phyloP scores from a whole-genome alignment of 1,140 invertebrate species.

The Lordiphosa mommai region DNA sequence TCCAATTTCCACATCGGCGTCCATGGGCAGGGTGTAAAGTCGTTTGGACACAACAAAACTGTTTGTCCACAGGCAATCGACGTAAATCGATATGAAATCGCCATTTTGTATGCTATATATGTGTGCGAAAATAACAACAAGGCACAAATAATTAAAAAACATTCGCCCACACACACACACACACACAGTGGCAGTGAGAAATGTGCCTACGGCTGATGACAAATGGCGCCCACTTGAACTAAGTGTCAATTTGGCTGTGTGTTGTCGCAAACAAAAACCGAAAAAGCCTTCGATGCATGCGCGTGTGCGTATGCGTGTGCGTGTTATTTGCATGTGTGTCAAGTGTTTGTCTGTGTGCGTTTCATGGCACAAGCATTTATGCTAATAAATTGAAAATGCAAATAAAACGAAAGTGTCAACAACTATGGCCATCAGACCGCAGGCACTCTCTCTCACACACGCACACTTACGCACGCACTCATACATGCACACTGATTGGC shows the following conservation, averaged over 20 bases:
- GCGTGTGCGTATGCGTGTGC: conserved; percentile 11
- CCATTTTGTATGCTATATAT: conserved; percentile 73
- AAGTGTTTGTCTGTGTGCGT: conserved; percentile 32
- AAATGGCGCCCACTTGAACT: conserved; percentile 68
- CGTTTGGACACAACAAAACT: conserved; percentile 79
- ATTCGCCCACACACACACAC: conserved; percentile 15
- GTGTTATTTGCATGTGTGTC: conserved; percentile 23
- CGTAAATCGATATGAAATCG: conserved; percentile 79
- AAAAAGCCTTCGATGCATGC: conserved; percentile 33
- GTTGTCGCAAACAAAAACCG: conserved; percentile 32
- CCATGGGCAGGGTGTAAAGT: conserved; percentile 66
- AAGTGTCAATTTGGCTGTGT: conserved; percentile 67
- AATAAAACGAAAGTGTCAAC: conserved; percentile 72
- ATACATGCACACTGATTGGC: conserved; percentile 37
- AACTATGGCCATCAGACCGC: conserved; percentile 48
- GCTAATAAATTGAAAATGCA: conserved; percentile 78
- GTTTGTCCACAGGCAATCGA: conserved; percentile 77
- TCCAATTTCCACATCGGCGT: conserved; percentile 79
- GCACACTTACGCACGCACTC: neutral
- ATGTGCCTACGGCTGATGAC: conserved; percentile 60
- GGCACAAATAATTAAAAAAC: conserved; percentile 68
- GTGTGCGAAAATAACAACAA: conserved; percentile 22
- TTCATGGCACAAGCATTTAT: conserved; percentile 70
- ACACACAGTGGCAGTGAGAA: conserved; percentile 40
- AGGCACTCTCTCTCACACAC: conserved; percentile 23